Percentiles rank a stretch among this genome's conserved stretches.
Conservation (phyloP, 1,140 invertebrate species). For the Trichomalopsis sarcophagae region DNA sequence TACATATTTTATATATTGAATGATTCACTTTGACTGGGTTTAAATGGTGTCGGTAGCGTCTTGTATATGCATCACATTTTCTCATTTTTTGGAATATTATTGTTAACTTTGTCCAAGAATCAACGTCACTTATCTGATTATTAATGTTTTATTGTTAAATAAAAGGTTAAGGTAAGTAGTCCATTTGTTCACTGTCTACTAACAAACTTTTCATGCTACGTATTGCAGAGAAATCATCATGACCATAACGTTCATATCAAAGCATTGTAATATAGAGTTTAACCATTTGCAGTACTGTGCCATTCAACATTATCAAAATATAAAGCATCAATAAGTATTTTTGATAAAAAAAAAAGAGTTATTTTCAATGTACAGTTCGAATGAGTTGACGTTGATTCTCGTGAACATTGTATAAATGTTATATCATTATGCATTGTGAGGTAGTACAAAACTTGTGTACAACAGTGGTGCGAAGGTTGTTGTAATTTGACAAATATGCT, state of each 20-base stretch:
- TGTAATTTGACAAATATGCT: conserved; percentile 4
- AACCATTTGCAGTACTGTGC: too few species aligned
- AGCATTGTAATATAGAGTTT: background rate
- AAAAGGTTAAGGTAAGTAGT: background rate
- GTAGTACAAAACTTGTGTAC: conserved; percentile 15
- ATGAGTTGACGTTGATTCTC: conserved; percentile 42
- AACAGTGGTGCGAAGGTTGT: conserved; percentile 23
- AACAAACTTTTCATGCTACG: background rate
- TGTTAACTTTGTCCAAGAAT: conserved; percentile 49
- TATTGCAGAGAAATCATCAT: background rate
- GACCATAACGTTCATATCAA: background rate
- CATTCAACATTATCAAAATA: background rate
- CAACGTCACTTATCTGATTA: conserved; percentile 37
- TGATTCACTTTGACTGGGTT: conserved; percentile 28
- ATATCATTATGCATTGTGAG: conserved; percentile 38
- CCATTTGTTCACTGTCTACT: background rate
- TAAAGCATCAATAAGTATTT: background rate
- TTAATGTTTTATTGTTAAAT: background rate
- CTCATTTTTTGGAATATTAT: conserved; percentile 38
- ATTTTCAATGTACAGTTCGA: background rate
- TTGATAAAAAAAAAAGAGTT: background rate
- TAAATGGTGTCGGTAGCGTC: conserved; percentile 46
- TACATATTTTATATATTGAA: conserved; percentile 10
- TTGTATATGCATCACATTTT: conserved; percentile 43
- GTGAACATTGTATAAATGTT: conserved; percentile 43